Evolutionary conservation across 1,140 invertebrate species (phyloP), one percentile per base, ranked within the genome.

Genomic region (Achroia grisella): DNA sequence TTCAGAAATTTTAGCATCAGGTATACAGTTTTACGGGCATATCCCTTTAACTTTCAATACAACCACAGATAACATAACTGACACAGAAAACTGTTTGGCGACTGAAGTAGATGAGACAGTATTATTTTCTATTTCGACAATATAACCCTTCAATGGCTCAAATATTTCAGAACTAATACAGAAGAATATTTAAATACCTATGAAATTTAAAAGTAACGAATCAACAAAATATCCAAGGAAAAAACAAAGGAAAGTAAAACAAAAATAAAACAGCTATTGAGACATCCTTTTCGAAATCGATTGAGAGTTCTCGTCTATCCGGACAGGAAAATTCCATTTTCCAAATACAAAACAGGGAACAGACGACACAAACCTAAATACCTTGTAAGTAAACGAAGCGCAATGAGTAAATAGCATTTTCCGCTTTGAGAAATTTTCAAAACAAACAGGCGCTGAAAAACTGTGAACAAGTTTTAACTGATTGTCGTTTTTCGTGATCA

Each of bases 241-340:
- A 53, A 48, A 41, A 33, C 37, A 33, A 48, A 52, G 39, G 33
- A 48, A 48, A 49, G 8, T 52, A 52, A 62, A 62, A 53, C 52
- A 59, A 67, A 60, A 56, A 64, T 58, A 57, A 59, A 60, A 71
- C 54, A 54, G 58, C 62, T 62, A 69, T 71, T 71, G 75, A 68
- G 67, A 54, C 62, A 62, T 65, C 52, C 61, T 66, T 71, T 60
- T 60, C 47, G 52, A 53, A 66, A 81, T 70, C 68, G 60, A 77
- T 79, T 75, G 71, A 70, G 63, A 75, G 79, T 79, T 64, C 71
- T 58, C 62, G 45, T 59, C 64, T 40, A 56, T 56, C 62, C 58
- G 64, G 66, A 82, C 78, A 82, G 69, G 71, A 75, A 82, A 79
- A 79, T 68, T 79, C 78, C 78, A 82, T 82, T 82, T 77, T 71